A percentile compares a stretch with the other conserved stretches of the same genome.
These are phyloP conservation scores for Pygathrix nemaeus DNA, from an alignment of 2,113 vertebrate species.

Conservation along the genomic window DNA sequence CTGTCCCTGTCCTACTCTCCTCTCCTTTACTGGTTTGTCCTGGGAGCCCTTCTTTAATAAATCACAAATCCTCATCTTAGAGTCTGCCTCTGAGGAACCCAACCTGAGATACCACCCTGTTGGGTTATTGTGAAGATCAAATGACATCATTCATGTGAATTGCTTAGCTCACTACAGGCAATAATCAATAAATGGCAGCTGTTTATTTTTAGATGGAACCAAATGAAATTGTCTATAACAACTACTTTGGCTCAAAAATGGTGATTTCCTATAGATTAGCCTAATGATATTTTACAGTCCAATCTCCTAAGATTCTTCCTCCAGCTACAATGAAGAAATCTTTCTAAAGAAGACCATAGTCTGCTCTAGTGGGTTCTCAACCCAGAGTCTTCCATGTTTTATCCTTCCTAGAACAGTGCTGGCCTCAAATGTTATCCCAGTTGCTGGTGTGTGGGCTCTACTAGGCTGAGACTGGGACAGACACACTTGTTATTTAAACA, in stretches of 20 bases:
- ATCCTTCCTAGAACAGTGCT: not conserved
- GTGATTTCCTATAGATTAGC: not conserved
- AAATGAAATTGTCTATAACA: constrained; percentile 16
- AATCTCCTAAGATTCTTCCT: not conserved
- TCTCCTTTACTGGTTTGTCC: not conserved
- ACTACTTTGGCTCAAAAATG: not conserved
- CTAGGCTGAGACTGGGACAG: not conserved
- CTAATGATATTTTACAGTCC: not conserved
- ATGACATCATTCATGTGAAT: not conserved
- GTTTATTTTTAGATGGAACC: constrained; percentile 21
- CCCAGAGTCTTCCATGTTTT: not conserved
- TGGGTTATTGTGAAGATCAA: not conserved
- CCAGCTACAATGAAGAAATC: not conserved
- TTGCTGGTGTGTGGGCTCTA: not conserved
- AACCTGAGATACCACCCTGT: not conserved
- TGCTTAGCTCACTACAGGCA: not conserved
- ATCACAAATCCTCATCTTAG: not conserved
- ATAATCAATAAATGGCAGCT: not conserved
- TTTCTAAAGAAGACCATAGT: not conserved
- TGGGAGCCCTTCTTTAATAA: not conserved
- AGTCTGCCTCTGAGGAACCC: not conserved
- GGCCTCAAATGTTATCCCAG: not conserved
- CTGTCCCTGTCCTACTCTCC: not conserved
- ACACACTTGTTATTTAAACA: constrained; percentile 62
- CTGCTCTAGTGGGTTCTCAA: not conserved